These are phyloP conservation scores for Enteromius trimaculatus DNA, from an alignment of 2,797 vertebrate genomes.

Conservation along the genomic window DNA sequence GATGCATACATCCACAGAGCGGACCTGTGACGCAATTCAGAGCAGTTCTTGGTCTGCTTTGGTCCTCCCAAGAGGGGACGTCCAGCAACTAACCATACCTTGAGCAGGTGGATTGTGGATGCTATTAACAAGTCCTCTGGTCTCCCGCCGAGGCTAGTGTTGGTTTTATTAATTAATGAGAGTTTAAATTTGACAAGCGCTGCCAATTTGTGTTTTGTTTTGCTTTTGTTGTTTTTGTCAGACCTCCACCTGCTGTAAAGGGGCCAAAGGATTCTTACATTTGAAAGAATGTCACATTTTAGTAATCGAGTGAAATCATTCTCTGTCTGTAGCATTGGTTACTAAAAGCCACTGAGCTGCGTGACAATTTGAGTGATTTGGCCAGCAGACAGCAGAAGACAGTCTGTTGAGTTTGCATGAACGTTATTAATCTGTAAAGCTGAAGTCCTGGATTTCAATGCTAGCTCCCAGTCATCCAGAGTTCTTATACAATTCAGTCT, in stretches of 20 bases:
- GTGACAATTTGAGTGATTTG: not conserved
- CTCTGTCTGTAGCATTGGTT: not conserved
- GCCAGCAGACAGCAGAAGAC: not conserved
- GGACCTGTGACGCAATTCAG: too few species aligned
- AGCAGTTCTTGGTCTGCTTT: too few species aligned
- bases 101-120: too few species aligned
- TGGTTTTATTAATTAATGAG: too few species aligned
- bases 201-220: too few species aligned
- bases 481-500: not conserved
- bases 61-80: too few species aligned
- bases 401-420: slow-evolving; percentile 7
- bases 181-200: too few species aligned
- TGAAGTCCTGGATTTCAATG: not conserved
- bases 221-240: too few species aligned
- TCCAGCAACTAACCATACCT: too few species aligned
- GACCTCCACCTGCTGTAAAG: not conserved
- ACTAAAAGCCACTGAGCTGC: not conserved
- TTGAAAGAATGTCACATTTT: not conserved
- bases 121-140: too few species aligned
- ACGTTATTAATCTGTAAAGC: slow-evolving; percentile 10
- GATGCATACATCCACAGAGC: too few species aligned
- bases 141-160: too few species aligned
- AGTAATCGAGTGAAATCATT: not conserved
- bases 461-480: slow-evolving; percentile 6
- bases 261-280: not conserved